Base-by-base conservation (phyloP, 1,140 invertebrate species). In the Papilio aristodemus region DNA sequence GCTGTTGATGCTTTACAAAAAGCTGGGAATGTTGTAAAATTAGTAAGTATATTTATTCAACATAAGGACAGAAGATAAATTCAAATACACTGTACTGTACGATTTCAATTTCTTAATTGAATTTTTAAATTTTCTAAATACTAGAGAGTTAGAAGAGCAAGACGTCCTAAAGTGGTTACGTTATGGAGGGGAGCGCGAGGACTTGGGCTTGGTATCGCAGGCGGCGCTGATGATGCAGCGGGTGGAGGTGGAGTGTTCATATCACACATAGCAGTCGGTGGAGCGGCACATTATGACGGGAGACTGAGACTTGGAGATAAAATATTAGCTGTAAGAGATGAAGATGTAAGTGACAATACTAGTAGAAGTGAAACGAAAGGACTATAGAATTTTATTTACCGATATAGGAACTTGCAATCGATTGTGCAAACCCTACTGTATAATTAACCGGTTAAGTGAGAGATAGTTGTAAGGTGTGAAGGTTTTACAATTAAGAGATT, bases 201-300 rank as follows among this genome's bases (percentile, higher is more conserved):
- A 95, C 75, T 99, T 96, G 93, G 98, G 79, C 98, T 99, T 83
- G 98, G 98, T 54, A 98, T 98, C 62, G 98, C 98, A 60, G 97
- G 98, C 73, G 98, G 97, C 66, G 99, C 99, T 92, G 97, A 98
- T 89, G 97, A 99, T 91, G 97, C 97, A 84, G 97, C 97, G 37
- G 97, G 97, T 69, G 98, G 99, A 89, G 97, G 98, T 93, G 97
- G 98, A 63, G 99, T 99, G 78, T 99, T 99, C 92, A 97, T 99
- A 76, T 99, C 98, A 36, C 99, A 99, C 93, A 96, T 99, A 66
- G 98, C 98, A 92, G 97, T 98, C 69, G 97, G 97, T 41, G 98
- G 98, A n/a, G 98, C 98, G 1, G 98, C 98, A 7, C 95, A 97
- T 85, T 94, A 97, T 67, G 98, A 99, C 89, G 98, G 98, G 27